phyloP scores from a whole-genome alignment of 1,140 invertebrate species.

The Andricus grossulariae region DNA sequence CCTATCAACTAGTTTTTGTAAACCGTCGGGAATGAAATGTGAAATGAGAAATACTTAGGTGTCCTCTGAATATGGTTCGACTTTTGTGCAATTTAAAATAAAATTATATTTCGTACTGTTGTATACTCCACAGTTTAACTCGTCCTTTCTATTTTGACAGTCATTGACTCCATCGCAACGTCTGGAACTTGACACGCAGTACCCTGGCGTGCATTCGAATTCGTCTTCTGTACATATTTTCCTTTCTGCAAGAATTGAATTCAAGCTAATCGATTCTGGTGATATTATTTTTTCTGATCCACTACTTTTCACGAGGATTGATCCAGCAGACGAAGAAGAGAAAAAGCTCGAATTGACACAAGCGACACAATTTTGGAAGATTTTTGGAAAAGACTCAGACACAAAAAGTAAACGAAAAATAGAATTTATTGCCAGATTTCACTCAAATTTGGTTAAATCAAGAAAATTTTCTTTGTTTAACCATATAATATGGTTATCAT shows the following conservation, averaged over 20 bases:
- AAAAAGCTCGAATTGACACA: background rate
- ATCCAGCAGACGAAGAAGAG: background rate
- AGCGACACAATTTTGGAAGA: slow-evolving; percentile 4
- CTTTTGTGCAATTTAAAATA: background rate
- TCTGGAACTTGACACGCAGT: slow-evolving; percentile 80
- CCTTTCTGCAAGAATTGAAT: slow-evolving; percentile 70
- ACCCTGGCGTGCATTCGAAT: slow-evolving; percentile 78
- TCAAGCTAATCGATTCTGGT: slow-evolving; percentile 50
- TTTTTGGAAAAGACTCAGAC: background rate
- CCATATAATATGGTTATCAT: no score
- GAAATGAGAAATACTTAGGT: slow-evolving; percentile 51
- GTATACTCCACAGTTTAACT: slow-evolving; percentile 76
- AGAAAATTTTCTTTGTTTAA: no score
- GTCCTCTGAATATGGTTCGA: slow-evolving; percentile 33
- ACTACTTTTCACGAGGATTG: background rate
- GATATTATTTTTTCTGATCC: background rate
- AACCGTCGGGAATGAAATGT: slow-evolving; percentile 5
- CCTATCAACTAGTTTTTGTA: no score
- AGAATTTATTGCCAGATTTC: no score
- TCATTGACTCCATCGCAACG: slow-evolving; percentile 84
- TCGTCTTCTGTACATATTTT: slow-evolving; percentile 68
- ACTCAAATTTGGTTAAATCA: no score
- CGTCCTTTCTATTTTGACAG: slow-evolving; percentile 82
- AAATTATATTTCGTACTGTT: slow-evolving; percentile 64
- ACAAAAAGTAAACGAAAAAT: background rate